These are phyloP conservation scores for Chlorodrepanis virens DNA, from an alignment of 2,113 vertebrate species.

Conservation along the genomic window DNA sequence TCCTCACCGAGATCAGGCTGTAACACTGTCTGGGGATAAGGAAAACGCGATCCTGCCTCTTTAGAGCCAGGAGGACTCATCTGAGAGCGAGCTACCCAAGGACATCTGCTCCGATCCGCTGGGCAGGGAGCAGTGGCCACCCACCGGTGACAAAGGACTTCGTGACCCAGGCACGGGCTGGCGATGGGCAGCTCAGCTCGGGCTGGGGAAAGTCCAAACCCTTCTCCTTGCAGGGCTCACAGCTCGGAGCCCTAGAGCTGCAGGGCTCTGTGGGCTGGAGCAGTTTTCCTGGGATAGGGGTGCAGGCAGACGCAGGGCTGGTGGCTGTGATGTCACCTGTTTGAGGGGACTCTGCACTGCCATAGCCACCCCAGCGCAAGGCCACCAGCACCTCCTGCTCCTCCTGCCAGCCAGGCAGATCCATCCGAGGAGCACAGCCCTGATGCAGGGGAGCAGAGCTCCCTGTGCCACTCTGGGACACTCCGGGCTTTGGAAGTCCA, in stretches of 20 bases:
- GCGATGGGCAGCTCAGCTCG: background rate
- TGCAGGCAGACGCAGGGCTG: fast-evolving
- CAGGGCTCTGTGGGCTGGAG: background rate
- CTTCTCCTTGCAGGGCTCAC: background rate
- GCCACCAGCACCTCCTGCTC: background rate
- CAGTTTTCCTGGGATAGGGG: fast-evolving
- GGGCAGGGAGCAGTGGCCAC: background rate
- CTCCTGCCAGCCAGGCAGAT: background rate
- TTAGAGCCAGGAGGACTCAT: constrained; percentile 61
- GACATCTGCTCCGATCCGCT: constrained; percentile 35
- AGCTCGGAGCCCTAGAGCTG: background rate
- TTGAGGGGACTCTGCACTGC: background rate
- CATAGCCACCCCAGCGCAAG: background rate
- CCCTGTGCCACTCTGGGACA: fast-evolving
- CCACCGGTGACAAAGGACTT: background rate
- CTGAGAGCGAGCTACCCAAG: constrained; percentile 37
- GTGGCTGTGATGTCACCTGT: background rate
- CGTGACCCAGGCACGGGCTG: fast-evolving
- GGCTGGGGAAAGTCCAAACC: background rate
- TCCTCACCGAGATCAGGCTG: background rate
- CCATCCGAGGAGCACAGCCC: background rate
- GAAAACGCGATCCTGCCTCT: constrained; percentile 59
- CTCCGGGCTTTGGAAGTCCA: background rate
- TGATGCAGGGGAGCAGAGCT: fast-evolving
- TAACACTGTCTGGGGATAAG: constrained; percentile 55